A percentile compares a stretch with the other conserved stretches of the same genome.
Conservation (phyloP, 2,113 vertebrate species). For the Callopanchax toddi region DNA sequence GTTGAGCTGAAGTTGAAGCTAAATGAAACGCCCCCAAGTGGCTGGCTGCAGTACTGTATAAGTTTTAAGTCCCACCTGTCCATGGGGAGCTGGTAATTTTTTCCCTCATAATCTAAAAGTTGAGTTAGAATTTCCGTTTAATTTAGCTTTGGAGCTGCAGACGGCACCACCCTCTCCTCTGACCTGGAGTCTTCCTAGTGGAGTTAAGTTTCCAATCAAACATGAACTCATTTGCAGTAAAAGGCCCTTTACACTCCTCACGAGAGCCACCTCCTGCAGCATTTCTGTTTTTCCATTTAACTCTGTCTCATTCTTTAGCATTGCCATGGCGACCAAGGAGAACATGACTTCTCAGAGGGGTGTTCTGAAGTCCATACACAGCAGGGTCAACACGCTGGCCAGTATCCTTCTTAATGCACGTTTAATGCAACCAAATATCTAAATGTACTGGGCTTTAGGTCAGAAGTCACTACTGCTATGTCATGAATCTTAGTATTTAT, state of each 20-base stretch:
- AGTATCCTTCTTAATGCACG: slow-evolving; percentile 89
- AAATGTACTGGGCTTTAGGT: too few species aligned
- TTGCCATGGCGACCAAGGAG: slow-evolving; percentile 99
- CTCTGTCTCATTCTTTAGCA: slow-evolving; percentile 76
- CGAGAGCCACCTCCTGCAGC: neutral
- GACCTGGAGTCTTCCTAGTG: neutral
- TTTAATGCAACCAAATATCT: too few species aligned
- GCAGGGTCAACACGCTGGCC: slow-evolving; percentile 96
- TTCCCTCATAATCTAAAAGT: too few species aligned
- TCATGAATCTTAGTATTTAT: too few species aligned
- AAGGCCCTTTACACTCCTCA: slow-evolving; percentile 2
- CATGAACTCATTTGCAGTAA: neutral
- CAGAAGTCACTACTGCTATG: neutral
- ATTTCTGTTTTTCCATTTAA: slow-evolving; percentile 24
- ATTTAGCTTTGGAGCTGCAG: neutral
- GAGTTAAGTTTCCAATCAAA: neutral
- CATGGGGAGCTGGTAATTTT: too few species aligned
- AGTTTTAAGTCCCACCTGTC: too few species aligned
- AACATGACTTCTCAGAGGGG: slow-evolving; percentile 98
- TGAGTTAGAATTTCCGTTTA: neutral
- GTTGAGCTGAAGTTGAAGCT: too few species aligned
- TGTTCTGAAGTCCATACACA: slow-evolving; percentile 95
- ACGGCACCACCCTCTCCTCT: neutral
- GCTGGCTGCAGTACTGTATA: too few species aligned
- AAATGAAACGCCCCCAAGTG: neutral